phyloP scores from a whole-genome alignment of 2,888 invertebrate species.

The Sinodicranocentrus sp. region DNA sequence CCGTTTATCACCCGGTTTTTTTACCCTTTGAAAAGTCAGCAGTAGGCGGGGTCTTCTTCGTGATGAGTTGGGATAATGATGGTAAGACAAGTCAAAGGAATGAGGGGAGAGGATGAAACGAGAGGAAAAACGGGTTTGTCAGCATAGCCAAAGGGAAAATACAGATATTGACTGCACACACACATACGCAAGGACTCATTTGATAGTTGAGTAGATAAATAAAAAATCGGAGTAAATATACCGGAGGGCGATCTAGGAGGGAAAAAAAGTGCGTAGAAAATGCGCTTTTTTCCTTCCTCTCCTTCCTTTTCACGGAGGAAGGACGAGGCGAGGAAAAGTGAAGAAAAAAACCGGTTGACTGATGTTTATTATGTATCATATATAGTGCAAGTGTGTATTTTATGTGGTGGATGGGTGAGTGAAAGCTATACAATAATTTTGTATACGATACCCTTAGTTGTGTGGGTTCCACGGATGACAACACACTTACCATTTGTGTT shows the following conservation, averaged over 20 bases:
- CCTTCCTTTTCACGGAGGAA: neutral
- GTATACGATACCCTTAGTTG: neutral
- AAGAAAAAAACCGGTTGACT: constrained; percentile 5
- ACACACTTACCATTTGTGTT: constrained; percentile 73
- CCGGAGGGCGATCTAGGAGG: constrained; percentile 9
- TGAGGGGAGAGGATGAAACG: constrained; percentile 23
- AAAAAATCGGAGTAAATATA: constrained; percentile 7
- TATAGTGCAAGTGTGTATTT: neutral
- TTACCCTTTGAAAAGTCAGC: constrained; percentile 32
- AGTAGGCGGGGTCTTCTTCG: constrained; percentile 16
- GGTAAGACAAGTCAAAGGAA: constrained; percentile 41
- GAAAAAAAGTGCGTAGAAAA: constrained; percentile 14
- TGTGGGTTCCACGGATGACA: neutral
- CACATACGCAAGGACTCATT: neutral
- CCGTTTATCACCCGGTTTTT: constrained; percentile 25
- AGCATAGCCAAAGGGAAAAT: constrained; percentile 25
- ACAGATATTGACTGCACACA: constrained; percentile 14
- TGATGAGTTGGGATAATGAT: constrained; percentile 38
- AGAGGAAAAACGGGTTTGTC: constrained; percentile 37
- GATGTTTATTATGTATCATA: neutral
- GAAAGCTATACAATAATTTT: constrained; percentile 36
- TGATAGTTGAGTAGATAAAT: constrained; percentile 10
- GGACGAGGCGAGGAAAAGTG: neutral
- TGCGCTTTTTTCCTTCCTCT: neutral
- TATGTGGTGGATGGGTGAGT: constrained; percentile 16